Evolutionary conservation across 2,888 invertebrate species (phyloP).

Genomic region (Tetragnatha montana): DNA sequence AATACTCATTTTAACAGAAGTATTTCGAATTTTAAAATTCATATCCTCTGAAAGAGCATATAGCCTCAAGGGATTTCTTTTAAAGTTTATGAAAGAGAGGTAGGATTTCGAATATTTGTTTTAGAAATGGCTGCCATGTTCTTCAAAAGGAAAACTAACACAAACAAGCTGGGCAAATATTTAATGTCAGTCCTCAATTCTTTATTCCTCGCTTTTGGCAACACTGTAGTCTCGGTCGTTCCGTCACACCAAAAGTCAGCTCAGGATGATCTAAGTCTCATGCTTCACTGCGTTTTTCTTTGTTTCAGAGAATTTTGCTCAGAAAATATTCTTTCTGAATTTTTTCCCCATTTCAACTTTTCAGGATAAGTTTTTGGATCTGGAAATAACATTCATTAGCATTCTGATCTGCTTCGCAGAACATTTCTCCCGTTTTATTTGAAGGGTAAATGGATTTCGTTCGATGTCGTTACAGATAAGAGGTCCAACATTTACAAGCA

Average conservation of each 20-base stretch:
- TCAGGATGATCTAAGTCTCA: constrained; percentile 35
- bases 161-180: constrained; percentile 39
- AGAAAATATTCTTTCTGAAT: not conserved
- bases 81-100: not conserved
- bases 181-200: constrained; percentile 18
- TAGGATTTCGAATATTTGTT: constrained; percentile 8
- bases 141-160: not conserved
- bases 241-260: not conserved
- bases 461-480: constrained; percentile 55
- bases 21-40: not conserved
- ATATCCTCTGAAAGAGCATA: not conserved
- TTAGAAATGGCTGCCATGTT: constrained; percentile 7
- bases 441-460: constrained; percentile 55
- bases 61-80: not conserved
- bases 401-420: constrained; percentile 46
- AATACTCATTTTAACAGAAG: not conserved
- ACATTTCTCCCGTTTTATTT: constrained; percentile 57
- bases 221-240: constrained; percentile 17
- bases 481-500: constrained; percentile 52
- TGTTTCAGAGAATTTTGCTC: constrained; percentile 32
- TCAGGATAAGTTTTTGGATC: constrained; percentile 18
- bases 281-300: constrained; percentile 17
- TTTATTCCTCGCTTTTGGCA: not conserved
- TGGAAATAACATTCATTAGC: constrained; percentile 61
- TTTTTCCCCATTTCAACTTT: constrained; percentile 14